These are phyloP conservation scores for Tragelaphus strepsiceros DNA, from an alignment of 2,113 vertebrate genomes.

Conservation along the genomic window DNA sequence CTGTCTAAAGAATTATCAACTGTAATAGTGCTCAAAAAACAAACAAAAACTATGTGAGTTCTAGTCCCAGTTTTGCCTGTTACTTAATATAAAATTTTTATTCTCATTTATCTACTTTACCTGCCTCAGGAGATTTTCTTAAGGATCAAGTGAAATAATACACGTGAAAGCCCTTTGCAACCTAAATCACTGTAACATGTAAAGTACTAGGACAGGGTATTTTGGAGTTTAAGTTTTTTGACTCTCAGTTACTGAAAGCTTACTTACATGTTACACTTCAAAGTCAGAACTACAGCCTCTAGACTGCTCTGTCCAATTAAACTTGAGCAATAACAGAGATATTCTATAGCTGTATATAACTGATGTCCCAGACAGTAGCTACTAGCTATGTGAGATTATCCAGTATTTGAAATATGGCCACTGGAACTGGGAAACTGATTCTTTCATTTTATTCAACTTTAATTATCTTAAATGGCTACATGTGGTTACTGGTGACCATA, in stretches of 20 bases:
- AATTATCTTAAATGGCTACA: neutral
- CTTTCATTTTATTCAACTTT: neutral
- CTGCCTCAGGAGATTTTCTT: neutral
- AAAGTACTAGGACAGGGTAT: neutral
- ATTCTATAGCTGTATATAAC: neutral
- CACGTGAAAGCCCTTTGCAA: neutral
- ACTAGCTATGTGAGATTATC: neutral
- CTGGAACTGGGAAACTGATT: neutral
- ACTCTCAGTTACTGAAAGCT: neutral
- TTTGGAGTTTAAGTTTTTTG: neutral
- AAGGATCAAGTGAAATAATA: neutral
- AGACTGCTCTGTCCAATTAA: neutral
- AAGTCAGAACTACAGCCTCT: neutral
- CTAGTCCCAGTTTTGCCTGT: neutral
- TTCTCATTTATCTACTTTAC: neutral
- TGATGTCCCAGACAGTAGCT: neutral
- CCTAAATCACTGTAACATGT: neutral
- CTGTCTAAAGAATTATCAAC: neutral
- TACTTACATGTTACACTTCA: neutral
- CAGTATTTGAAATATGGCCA: neutral
- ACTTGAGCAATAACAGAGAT: neutral
- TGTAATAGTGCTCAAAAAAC: neutral
- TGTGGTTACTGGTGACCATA: neutral
- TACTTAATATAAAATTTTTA: neutral
- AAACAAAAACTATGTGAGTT: neutral